A percentile compares a stretch with the other conserved stretches of the same genome.
These are phyloP conservation scores for Ceratitis capitata DNA, from an alignment of 1,140 invertebrate genomes.

Conservation along the genomic window DNA sequence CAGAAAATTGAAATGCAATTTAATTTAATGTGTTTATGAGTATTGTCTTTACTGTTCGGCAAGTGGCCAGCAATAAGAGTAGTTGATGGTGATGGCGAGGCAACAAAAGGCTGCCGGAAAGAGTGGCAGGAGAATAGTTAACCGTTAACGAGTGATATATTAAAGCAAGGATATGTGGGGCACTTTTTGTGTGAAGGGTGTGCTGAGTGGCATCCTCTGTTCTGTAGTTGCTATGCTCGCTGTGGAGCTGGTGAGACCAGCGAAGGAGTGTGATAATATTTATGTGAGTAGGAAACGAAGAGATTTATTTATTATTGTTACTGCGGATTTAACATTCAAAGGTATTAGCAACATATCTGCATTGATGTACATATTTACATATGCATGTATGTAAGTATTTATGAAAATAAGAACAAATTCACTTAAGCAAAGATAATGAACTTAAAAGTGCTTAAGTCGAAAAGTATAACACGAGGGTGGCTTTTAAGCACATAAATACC, in stretches of 20 bases:
- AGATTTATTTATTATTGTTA: conserved; percentile 38
- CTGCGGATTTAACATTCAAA: background rate
- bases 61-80: background rate
- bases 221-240: no score
- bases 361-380: no score
- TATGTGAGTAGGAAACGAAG: conserved; percentile 17
- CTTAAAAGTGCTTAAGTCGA: background rate
- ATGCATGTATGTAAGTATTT: no score
- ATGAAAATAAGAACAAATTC: conserved; percentile 9
- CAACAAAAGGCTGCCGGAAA: background rate
- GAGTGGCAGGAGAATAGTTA: background rate
- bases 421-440: conserved; percentile 10
- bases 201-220: background rate
- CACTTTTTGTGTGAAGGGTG: background rate
- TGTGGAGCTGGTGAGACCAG: background rate
- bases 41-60: conserved; percentile 26
- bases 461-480: background rate
- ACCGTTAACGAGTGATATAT: background rate
- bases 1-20: conserved; percentile 56
- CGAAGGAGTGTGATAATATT: conserved; percentile 16
- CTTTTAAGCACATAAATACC: background rate
- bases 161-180: background rate
- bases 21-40: conserved; percentile 65
- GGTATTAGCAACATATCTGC: background rate
- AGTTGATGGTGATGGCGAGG: background rate